Base-by-base conservation (phyloP, 2,888 invertebrate genomes). In the Syrphus vitripennis region DNA sequence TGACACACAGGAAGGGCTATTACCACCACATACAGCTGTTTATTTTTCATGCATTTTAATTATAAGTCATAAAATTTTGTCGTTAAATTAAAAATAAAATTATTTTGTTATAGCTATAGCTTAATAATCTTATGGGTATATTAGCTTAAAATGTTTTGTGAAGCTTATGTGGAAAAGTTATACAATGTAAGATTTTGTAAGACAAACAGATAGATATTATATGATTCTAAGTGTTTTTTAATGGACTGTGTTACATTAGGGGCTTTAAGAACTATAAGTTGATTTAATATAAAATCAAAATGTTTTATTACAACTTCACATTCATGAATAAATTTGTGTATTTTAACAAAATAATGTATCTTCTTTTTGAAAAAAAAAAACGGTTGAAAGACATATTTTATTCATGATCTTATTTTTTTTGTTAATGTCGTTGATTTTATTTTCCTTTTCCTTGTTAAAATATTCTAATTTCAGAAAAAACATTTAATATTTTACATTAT, bases 31-130 rank as follows among this genome's bases (percentile, higher is more conserved):
- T 12, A 67, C 67, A 67, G 34, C 34, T 67, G 50, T 67, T 34
- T 34, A 67, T 50, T 21, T 67, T 67, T 34, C 34, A 24, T 50
- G 50, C 50, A 67, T 67, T 67, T 67, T 67, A 34, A 67, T 67
- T 50, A 34, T 34, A 37, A n/a, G 1, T 34, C 34, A 50, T 67
- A 67, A 67, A 67, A 34, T 50, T n/a, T n/a, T 50, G 67, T 67
- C 67, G 34, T 67, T 12, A 67, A 67, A 67, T 7, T 31, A 19
- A 6, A 12, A 10, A 14, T n/a, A 4, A 19, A 21, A 67, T 67
- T 10, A n/a, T 48, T 48, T 50, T 34, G 24, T 31, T n/a, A 61
- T 40, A 14, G 14, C 21, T 19, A 2, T 10, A 21, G 24, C 6
- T 61, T 14, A 61, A 45, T 29, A 16, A 37, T 67, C 24, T 24